A percentile compares a stretch with the other conserved stretches of the same genome.
Evolutionary conservation across 2,797 vertebrate genomes (phyloP).

Genomic region (Sebastes vulpes): DNA sequence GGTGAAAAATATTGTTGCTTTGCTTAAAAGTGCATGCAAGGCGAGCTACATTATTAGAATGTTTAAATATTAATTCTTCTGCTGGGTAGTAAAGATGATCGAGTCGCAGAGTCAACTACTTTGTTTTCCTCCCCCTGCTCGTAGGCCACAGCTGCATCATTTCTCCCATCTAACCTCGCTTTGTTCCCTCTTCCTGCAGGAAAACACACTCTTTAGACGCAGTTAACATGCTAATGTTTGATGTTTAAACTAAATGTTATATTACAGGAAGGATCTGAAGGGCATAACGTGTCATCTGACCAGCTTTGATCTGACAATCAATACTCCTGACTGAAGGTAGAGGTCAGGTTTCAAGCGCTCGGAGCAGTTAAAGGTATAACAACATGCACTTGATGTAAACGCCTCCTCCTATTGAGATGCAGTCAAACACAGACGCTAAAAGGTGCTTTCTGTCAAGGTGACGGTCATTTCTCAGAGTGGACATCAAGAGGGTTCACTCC

Average conservation of each 20-base stretch:
- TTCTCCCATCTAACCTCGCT: slow-evolving; percentile 42
- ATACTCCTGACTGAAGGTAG: slow-evolving; percentile 53
- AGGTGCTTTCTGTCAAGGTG: slow-evolving; percentile 44
- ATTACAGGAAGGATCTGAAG: slow-evolving; percentile 48
- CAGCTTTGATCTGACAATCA: slow-evolving; percentile 56
- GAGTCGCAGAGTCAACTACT: slow-evolving; percentile 93
- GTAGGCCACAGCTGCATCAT: slow-evolving; percentile 61
- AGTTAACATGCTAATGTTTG: slow-evolving; percentile 26
- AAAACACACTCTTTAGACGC: slow-evolving; percentile 12
- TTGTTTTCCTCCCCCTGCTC: slow-evolving; percentile 83
- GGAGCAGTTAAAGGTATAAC: slow-evolving; percentile 59
- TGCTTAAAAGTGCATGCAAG: slow-evolving; percentile 98
- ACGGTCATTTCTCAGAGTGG: slow-evolving; percentile 15
- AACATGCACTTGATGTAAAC: slow-evolving; percentile 47
- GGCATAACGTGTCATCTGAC: slow-evolving; percentile 48
- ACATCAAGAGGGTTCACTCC: slow-evolving; percentile 33
- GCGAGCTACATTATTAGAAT: slow-evolving; percentile 99
- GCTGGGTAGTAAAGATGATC: slow-evolving; percentile 98
- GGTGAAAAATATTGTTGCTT: slow-evolving; percentile 97
- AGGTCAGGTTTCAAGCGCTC: slow-evolving; percentile 73
- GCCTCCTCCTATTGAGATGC: slow-evolving; percentile 34
- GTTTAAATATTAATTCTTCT: slow-evolving; percentile 99
- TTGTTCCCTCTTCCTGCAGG: slow-evolving; percentile 46
- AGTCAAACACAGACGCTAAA: slow-evolving; percentile 22
- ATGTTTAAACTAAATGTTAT: slow-evolving; percentile 45